Percentiles rank a stretch among this genome's conserved stretches.
Evolutionary conservation across 2,888 invertebrate genomes (phyloP).

Genomic region (Cephus pulcher): DNA sequence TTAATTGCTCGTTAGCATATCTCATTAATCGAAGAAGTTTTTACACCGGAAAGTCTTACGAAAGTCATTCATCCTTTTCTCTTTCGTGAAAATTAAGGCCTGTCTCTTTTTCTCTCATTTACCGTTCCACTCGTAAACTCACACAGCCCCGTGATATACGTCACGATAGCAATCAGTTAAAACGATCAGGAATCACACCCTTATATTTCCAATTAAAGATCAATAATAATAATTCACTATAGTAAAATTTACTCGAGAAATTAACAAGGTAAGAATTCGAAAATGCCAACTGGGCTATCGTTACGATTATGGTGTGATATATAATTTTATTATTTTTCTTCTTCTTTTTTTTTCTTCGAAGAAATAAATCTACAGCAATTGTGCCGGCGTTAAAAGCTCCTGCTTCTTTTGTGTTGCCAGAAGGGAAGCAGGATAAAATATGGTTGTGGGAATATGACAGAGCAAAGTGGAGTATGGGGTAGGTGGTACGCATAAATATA

Average conservation of each 20-base stretch:
- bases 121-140: not conserved
- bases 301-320: not conserved
- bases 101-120: too few relatives aligned
- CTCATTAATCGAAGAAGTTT: not conserved
- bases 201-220: too few relatives aligned
- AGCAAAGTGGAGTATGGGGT: constrained; percentile 1
- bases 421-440: constrained; percentile 1
- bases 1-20: not conserved
- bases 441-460: constrained; percentile 4
- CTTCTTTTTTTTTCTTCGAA: not conserved
- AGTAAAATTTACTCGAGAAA: not conserved
- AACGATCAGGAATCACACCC: too few relatives aligned
- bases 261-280: not conserved
- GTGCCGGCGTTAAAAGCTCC: constrained; percentile 5
- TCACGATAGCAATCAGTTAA: not conserved
- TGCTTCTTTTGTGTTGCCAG: constrained; percentile 1
- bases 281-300: not conserved
- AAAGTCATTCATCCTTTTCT: not conserved
- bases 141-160: not conserved
- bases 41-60: not conserved
- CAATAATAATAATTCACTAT: not conserved
- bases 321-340: not conserved
- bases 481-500: constrained; percentile 10
- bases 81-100: not conserved
- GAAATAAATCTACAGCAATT: constrained; percentile 7